These are phyloP conservation scores for Climacteris rufus DNA, from an alignment of 2,113 vertebrate species.

Conservation along the genomic window DNA sequence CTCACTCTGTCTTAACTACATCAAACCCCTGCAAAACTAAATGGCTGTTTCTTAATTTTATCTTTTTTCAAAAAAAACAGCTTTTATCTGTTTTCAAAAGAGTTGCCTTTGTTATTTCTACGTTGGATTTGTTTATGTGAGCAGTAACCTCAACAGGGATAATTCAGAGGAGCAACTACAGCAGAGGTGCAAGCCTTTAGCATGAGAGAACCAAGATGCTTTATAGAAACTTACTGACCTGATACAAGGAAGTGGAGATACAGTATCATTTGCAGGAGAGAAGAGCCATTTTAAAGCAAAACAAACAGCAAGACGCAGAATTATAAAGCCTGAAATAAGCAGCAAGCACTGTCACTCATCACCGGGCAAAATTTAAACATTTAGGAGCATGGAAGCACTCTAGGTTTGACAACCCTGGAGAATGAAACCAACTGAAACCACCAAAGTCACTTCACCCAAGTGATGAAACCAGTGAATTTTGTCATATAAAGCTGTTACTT, in stretches of 20 bases:
- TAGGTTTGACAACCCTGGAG: not conserved
- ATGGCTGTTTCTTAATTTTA: no score
- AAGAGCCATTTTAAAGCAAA: not conserved
- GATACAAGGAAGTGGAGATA: not conserved
- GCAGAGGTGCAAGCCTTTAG: not conserved
- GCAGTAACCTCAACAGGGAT: not conserved
- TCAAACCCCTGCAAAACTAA: no score
- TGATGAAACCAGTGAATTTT: not conserved
- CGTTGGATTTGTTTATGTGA: not conserved
- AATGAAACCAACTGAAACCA: not conserved
- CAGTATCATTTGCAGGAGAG: not conserved
- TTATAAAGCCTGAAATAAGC: not conserved
- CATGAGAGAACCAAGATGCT: not conserved
- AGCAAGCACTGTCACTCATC: not conserved
- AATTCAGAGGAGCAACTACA: not conserved
- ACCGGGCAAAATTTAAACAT: not conserved
- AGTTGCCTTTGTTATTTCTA: no score
- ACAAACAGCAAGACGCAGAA: not conserved
- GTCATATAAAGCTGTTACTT: not conserved
- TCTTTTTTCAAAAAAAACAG: no score
- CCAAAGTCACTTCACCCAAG: not conserved
- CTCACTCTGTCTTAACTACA: not conserved
- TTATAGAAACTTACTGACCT: not conserved
- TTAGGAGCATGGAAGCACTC: not conserved
- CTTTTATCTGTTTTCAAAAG: no score